phyloP scores from a whole-genome alignment of 2,797 vertebrate species.

The Periparus ater region DNA sequence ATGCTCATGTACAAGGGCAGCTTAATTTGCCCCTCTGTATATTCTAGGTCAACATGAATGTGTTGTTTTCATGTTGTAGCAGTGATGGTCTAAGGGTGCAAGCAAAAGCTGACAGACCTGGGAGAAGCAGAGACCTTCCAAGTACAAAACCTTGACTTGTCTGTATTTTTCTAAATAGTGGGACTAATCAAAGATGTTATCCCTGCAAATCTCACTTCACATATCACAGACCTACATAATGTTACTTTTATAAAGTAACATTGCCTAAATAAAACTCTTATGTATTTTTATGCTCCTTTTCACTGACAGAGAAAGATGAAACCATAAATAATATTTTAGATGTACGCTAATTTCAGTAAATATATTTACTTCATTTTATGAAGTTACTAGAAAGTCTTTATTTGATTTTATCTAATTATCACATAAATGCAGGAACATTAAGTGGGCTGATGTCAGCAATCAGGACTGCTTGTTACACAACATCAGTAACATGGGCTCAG shows the following conservation, averaged over 20 bases:
- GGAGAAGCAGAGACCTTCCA: background rate
- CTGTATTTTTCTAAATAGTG: background rate
- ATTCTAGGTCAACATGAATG: background rate
- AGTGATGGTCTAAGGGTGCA: background rate
- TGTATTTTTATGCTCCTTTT: background rate
- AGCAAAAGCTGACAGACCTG: background rate
- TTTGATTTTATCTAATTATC: slow-evolving; percentile 75
- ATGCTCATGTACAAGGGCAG: background rate
- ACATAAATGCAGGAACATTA: slow-evolving; percentile 68
- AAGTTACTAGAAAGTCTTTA: slow-evolving; percentile 70
- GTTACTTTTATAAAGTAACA: background rate
- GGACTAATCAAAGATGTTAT: background rate
- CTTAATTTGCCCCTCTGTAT: background rate
- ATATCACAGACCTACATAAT: background rate
- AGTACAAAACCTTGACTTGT: background rate
- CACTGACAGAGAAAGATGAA: background rate
- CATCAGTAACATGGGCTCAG: slow-evolving; percentile 75
- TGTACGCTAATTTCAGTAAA: slow-evolving; percentile 5
- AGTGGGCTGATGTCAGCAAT: slow-evolving; percentile 75
- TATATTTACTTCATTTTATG: slow-evolving; percentile 46
- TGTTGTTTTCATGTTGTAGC: background rate
- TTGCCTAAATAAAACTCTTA: background rate
- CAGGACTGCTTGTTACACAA: slow-evolving; percentile 77
- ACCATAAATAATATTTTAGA: slow-evolving; percentile 31
- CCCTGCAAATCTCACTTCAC: background rate